Evolutionary conservation across 2,888 invertebrate genomes (phyloP).

Genomic region (Nineta flava): DNA sequence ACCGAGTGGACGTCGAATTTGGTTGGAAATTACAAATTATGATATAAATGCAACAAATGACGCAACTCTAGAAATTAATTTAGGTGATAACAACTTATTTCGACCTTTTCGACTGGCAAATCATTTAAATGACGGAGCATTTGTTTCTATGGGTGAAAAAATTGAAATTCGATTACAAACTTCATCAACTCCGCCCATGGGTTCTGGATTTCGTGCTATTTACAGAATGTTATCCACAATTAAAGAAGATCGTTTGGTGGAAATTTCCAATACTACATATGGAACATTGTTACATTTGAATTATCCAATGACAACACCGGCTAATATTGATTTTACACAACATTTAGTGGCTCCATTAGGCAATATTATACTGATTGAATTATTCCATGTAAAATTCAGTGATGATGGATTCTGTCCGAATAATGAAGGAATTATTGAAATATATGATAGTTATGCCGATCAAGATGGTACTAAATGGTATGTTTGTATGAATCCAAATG

Average conservation of each 20-base stretch:
- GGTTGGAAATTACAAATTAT: conserved; percentile 49
- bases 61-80: conserved; percentile 37
- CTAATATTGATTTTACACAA: conserved; percentile 34
- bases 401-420: conserved; percentile 22
- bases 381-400: conserved; percentile 30
- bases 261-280: conserved; percentile 27
- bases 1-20: conserved; percentile 51
- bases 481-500: conserved; percentile 33
- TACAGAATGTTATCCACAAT: conserved; percentile 36
- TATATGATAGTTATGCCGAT: conserved; percentile 52
- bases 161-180: conserved; percentile 45
- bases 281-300: conserved; percentile 39
- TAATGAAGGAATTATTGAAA: conserved; percentile 22
- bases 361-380: conserved; percentile 31
- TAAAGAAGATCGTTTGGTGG: conserved; percentile 29
- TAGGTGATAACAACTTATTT: conserved; percentile 32
- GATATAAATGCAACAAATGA: conserved; percentile 31
- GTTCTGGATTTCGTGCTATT: conserved; percentile 47
- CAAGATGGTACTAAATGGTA: conserved; percentile 54
- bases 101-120: conserved; percentile 37
- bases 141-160: conserved; percentile 45
- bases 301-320: conserved; percentile 36
- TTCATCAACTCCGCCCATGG: conserved; percentile 39
- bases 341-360: conserved; percentile 40
- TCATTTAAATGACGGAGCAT: conserved; percentile 48